Conservation (phyloP, 2,113 vertebrate species). For the Brevimyrus niger region DNA sequence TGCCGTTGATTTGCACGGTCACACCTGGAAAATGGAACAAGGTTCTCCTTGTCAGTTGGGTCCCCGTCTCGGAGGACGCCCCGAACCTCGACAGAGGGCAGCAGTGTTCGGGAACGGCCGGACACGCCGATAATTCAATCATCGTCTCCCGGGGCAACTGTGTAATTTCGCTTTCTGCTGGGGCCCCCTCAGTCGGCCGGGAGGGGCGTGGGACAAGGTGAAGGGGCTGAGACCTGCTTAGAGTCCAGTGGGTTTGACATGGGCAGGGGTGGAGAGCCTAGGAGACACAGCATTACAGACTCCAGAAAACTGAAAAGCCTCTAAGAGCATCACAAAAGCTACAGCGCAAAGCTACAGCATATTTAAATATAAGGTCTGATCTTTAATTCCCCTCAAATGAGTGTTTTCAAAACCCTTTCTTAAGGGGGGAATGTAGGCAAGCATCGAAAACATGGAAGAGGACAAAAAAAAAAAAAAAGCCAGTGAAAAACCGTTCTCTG, state of each 20-base stretch:
- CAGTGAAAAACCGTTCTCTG: slow-evolving; percentile 47
- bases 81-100: background rate
- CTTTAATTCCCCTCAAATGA: slow-evolving; percentile 83
- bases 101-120: background rate
- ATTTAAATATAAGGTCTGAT: slow-evolving; percentile 49
- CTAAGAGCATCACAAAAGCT: slow-evolving; percentile 11
- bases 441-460: slow-evolving; percentile 10
- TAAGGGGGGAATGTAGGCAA: slow-evolving; percentile 38
- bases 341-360: background rate
- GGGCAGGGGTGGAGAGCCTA: background rate
- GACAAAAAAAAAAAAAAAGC: slow-evolving; percentile 7
- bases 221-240: background rate
- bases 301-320: background rate
- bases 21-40: background rate
- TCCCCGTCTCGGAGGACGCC: background rate
- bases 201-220: background rate
- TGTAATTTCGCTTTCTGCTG: background rate
- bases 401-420: slow-evolving; percentile 73
- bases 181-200: background rate
- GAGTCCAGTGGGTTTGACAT: background rate
- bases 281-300: background rate
- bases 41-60: background rate
- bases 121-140: background rate
- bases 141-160: background rate
- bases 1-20: background rate